Evolutionary conservation across 1,140 invertebrate genomes (phyloP), one percentile per base, ranked within the genome.

Genomic region (Apis cerana): DNA sequence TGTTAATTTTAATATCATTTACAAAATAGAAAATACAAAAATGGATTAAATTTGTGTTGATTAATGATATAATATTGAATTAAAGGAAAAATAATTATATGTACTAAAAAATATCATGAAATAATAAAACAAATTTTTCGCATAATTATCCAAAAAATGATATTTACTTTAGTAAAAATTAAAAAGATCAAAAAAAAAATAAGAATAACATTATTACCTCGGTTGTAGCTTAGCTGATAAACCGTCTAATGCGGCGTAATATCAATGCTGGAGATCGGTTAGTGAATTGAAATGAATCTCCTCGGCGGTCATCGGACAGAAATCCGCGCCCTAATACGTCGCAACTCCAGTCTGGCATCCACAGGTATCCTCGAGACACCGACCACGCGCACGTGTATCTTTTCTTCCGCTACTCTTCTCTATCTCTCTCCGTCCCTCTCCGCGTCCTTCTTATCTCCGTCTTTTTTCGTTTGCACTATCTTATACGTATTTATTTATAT

Each of bases 311-410:
- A 80, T 80, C 59, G 78, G 78, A 70, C 78, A 80, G 78, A 80
- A 80, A 80, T 80, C 78, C 78, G 78, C 70, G 69, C 69, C 78
- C 78, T 80, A 74, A 74, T 74, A 64, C 69, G 78, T 80, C 78
- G 50, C 50, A 19, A 61, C 54, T 80, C 50, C 59, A 64, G 78
- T 17, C 69, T 74, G 78, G 78, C 78, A 80, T 80, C 78, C 78
- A 80, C 78, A 80, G 78, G 78, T 80, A 80, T 80, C 78, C 71
- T 72, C 59, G 50, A 64, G 78, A 52, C 69, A 74, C 78, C 78
- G 69, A 74, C 78, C 78, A 80, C 78, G 78, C 78, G 78, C 78
- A 80, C 78, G 78, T 80, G 78, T 80, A 74, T 80, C 78, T 71
- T 71, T 71, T 85, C 80, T 77, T 76, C 80, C 74, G 54, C 64